Conservation (phyloP, 2,113 vertebrate species). For the Gracilinanus agilis region DNA sequence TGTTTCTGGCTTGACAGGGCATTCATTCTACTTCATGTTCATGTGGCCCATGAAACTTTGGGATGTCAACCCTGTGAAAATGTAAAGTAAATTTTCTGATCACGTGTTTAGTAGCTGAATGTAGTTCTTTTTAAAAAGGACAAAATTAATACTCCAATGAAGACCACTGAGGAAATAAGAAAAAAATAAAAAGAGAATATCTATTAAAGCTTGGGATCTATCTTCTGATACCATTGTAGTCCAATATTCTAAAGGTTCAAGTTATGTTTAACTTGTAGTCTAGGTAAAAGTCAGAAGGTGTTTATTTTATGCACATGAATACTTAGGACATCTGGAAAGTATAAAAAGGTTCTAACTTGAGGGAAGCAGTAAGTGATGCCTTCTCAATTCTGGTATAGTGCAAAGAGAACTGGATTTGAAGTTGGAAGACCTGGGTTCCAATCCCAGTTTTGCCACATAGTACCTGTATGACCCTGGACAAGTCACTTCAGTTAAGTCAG, state of each 20-base stretch:
- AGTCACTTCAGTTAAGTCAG: neutral
- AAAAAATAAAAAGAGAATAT: neutral
- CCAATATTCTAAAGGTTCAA: neutral
- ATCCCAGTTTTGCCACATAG: neutral
- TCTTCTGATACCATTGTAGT: neutral
- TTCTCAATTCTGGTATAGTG: neutral
- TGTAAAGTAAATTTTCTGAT: conserved; percentile 27
- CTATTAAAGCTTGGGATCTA: neutral
- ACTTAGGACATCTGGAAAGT: neutral
- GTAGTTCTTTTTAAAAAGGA: conserved; percentile 6
- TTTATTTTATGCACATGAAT: neutral
- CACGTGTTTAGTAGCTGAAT: conserved; percentile 20
- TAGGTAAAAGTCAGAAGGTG: neutral
- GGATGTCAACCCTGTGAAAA: conserved; percentile 43
- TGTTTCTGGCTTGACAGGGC: conserved; percentile 8
- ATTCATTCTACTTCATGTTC: conserved; percentile 27
- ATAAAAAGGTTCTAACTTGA: neutral
- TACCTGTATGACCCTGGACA: neutral
- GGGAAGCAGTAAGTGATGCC: neutral
- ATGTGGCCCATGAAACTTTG: conserved; percentile 23
- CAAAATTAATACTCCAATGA: neutral
- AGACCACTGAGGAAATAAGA: neutral
- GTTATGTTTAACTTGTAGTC: neutral
- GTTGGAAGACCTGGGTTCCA: neutral
- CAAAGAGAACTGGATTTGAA: neutral